Base-by-base conservation (phyloP, 2,113 vertebrate species). In the Fulmarus glacialis region DNA sequence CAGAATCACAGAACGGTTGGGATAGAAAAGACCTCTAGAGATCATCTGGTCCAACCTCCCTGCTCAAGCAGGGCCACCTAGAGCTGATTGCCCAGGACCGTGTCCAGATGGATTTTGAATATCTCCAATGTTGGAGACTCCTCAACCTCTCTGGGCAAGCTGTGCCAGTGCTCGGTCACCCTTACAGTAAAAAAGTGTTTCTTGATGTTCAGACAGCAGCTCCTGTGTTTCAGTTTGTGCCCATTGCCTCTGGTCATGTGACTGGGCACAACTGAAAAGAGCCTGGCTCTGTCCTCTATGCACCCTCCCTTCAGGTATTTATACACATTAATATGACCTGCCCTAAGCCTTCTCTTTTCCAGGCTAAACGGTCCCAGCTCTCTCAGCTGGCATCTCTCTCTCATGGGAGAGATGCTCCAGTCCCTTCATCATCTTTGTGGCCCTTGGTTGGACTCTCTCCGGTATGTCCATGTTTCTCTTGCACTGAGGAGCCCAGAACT, bases 11-110 rank as follows among this genome's bases (percentile, higher is more conserved):
- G 5, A 67, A 59, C 3, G 1, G 23, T 11, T 55, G 22, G 11
- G 32, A 32, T 12, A 68, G 59, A 78, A 85, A 73, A 88, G n/a
- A 70, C 18, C 11, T 82, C 53, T 59, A 32, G 36, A 67, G 23
- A 12, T 50, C 38, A 26, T 20, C 27, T 59, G 15, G 27, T 82
- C 27, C 66, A 59, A 68, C 11, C 15, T 62, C 7, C 13, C 40
- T 32, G 17, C 40, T 67, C 21, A 59, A 45, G 26, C 47, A 82
- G 36, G 18, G 23, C 9, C 17, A 80, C 36, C 21, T 34, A 66
- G 13, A 75, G 24, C 9, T 84, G 30, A 47, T 4, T 26, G 26
- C 17, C 16, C 34, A 87, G n/a, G 20, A 30, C 19, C 0, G 0
- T 11, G 24, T 23, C 30, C 29, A 72, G 29, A 27, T 13, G 24